Evolutionary conservation across 2,888 invertebrate genomes (phyloP), one percentile per base, ranked within the genome.

Genomic region (Lasioglossum calceatum): DNA sequence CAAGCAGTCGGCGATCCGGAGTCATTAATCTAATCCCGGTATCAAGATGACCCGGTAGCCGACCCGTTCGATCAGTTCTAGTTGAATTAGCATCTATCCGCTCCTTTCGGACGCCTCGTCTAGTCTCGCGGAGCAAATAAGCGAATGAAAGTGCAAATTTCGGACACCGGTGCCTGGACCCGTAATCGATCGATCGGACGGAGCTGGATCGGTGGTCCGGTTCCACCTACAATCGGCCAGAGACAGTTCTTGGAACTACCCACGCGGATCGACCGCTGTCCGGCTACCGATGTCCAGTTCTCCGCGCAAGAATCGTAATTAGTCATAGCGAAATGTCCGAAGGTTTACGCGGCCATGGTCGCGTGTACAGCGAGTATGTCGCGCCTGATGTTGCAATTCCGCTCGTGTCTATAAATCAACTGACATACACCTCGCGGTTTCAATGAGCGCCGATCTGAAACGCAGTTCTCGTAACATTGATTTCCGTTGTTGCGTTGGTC

Each of bases 1-100:
- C 85, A 79, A 85, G 54, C 85, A 72, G 72, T 72, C 71, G 47
- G 23, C 75, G 75, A 67, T 71, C 58, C 85, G 14, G 1, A 77
- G 85, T 85, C 85, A 85, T 85, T 85, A 85, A 85, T 85, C 80
- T 77, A 54, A 39, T 70, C 47, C 10, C 73, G 14, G 67, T 85
- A 85, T 85, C 85, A 80, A 85, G 85, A 85, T 85, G 85, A 85
- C 85, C 85, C 14, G 85, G 70, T 74, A 78, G 64, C 85, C 74
- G 76, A 73, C 58, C 77, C 19, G 86, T 81, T 86, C 80, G 77
- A 86, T 86, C 86, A 50, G 80, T 81, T 77, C 81, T 77, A 85
- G 36, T 61, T 47, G 77, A 85, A 85, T 81, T 77, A 77, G 77
- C 86, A 71, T 84, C 79, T 76, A 79, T 79, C 67, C 67, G 72